Base-by-base conservation (phyloP, 2,797 vertebrate species). In the Macropus fuliginosus region DNA sequence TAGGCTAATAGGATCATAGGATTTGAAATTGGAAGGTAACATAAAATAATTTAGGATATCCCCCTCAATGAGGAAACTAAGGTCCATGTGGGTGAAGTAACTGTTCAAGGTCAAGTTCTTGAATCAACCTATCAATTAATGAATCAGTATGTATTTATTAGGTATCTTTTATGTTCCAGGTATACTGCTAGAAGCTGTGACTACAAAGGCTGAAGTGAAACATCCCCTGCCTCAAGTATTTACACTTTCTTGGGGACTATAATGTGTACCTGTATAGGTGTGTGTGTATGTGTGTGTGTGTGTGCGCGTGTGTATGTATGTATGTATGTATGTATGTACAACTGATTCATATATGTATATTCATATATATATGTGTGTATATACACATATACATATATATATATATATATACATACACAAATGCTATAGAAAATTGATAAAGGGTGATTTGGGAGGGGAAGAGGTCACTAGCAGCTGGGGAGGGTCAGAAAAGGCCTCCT, bases 21-120 rank as follows among this genome's bases (percentile, higher is more conserved):
- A 92, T 93, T 92, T 59, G 29, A 54, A 81, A 92, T 54, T 94
- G 95, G 34, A 24, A 55, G 12, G 50, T 54, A 50, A 54, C 11
- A 10, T 66, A 66, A 90, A 31, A 31, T 90, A 52, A 66, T 91
- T 27, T 50, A 50, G 21, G 74, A 55, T 93, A 62, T 59, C 40
- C 55, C 74, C 90, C 55, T 90, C 24, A 54, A 92, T 62, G 62
- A 95, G 66, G 59, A 94, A 91, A 90, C 54, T 3, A 29, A 95
- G 59, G 27, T 1, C 34, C 27, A 27, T 18, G 21, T n/a, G 14
- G 59, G 59, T 66, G 13, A 66, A 66, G 59, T 66, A 34, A 66
- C 31, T 66, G 31, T n/a, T 31, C 10, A 66, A n/a, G 57, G 59
- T 66, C 31, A n/a, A 66, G 59, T 66, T 66, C 59, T 66, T 66